phyloP scores from a whole-genome alignment of 2,888 invertebrate genomes.

The Drosophila picticornis region DNA sequence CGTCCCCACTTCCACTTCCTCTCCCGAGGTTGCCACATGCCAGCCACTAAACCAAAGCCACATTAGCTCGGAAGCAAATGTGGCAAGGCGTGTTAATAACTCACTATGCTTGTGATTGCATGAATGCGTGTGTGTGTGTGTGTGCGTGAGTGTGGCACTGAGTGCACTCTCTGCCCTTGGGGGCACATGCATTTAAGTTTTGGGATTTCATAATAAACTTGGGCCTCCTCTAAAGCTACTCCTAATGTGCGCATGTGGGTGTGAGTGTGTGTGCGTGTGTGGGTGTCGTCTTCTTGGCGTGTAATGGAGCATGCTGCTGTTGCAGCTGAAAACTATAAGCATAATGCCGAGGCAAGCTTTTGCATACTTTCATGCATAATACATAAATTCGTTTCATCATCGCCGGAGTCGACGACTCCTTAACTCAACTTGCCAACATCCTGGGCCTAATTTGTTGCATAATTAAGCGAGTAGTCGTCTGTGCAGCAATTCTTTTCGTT shows the following conservation, averaged over 20 bases:
- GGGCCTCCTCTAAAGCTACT: constrained; percentile 28
- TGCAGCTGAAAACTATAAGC: constrained; percentile 48
- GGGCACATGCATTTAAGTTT: constrained; percentile 73
- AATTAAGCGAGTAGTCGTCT: constrained; percentile 75
- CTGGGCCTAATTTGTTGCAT: constrained; percentile 79
- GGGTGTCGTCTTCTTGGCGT: constrained; percentile 61
- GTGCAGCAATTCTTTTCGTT: constrained; percentile 38
- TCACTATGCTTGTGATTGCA: constrained; percentile 55
- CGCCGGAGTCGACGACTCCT: constrained; percentile 39
- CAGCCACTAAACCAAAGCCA: constrained; percentile 78
- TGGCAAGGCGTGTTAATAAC: constrained; percentile 82
- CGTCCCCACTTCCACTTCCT: not conserved
- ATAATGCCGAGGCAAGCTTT: constrained; percentile 44
- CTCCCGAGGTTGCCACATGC: constrained; percentile 50
- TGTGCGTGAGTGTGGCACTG: constrained; percentile 35
- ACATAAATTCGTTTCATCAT: constrained; percentile 76
- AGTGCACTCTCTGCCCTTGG: constrained; percentile 64
- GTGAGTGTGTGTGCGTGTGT: constrained; percentile 30
- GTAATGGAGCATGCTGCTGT: constrained; percentile 71
- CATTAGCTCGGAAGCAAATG: constrained; percentile 79
- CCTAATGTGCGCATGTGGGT: constrained; percentile 19
- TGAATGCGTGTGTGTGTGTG: constrained; percentile 16
- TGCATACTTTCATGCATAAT: constrained; percentile 73
- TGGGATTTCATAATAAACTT: constrained; percentile 77
- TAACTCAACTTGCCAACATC: constrained; percentile 43